These are phyloP conservation scores for Notarius quadriscutis DNA, from an alignment of 2,113 vertebrate species.

Conservation along the genomic window DNA sequence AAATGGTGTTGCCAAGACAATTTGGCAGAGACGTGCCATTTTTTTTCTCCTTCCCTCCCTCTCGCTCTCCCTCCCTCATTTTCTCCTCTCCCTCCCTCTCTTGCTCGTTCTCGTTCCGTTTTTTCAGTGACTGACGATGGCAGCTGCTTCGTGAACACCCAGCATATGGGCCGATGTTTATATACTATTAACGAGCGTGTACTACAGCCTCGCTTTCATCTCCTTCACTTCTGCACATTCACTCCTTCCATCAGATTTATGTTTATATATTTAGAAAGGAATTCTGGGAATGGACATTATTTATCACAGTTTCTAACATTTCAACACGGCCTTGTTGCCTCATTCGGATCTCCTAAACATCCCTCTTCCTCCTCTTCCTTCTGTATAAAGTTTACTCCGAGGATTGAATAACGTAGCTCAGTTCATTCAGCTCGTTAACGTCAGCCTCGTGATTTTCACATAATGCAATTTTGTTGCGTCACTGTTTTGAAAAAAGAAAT, in stretches of 20 bases:
- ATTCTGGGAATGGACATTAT: constrained; percentile 9
- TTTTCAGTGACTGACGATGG: constrained; percentile 20
- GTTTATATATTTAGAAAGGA: constrained; percentile 23
- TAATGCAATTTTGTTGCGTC: constrained; percentile 12
- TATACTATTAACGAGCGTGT: constrained; percentile 38
- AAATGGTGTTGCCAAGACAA: constrained; percentile 54
- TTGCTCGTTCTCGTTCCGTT: not conserved
- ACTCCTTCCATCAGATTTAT: not conserved
- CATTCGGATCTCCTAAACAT: not conserved
- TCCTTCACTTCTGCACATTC: constrained; percentile 3
- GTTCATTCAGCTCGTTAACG: not conserved
- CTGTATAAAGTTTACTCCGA: not conserved
- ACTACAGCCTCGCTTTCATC: constrained; percentile 39
- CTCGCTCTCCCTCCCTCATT: not conserved
- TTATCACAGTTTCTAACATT: not conserved
- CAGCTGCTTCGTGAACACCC: constrained; percentile 42
- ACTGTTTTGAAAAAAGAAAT: not conserved
- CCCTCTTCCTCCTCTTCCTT: not conserved
- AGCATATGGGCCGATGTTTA: constrained; percentile 42
- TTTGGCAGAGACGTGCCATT: constrained; percentile 49
- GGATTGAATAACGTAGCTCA: not conserved
- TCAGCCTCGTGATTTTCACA: not conserved
- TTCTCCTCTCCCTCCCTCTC: not conserved
- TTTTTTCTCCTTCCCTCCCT: not conserved
- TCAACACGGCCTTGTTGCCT: not conserved